These are phyloP conservation scores for Acromyrmex echinatior DNA, from an alignment of 1,140 invertebrate genomes.

Conservation along the genomic window DNA sequence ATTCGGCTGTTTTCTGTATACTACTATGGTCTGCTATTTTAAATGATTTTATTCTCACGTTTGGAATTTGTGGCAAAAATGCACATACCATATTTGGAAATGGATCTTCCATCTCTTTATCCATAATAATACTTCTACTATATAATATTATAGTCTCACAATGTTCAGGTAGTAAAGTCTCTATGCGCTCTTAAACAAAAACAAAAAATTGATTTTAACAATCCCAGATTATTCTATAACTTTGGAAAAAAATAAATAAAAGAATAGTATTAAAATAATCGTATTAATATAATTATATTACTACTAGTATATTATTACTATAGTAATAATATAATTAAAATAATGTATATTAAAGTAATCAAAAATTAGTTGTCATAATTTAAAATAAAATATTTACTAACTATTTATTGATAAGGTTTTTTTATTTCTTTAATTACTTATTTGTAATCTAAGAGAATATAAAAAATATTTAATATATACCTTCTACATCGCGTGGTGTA, in stretches of 20 bases:
- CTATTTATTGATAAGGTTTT: background rate
- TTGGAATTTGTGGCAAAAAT: conserved; percentile 78
- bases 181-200: conserved; percentile 68
- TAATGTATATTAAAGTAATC: background rate
- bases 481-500: background rate
- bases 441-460: background rate
- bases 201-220: background rate
- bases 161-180: conserved; percentile 66
- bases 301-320: too few species aligned
- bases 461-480: conserved; percentile 19
- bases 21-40: background rate
- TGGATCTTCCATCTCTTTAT: conserved; percentile 68
- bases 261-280: background rate
- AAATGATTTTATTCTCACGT: conserved; percentile 69
- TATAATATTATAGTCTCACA: conserved; percentile 60
- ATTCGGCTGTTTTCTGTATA: background rate
- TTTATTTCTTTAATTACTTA: background rate
- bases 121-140: conserved; percentile 59
- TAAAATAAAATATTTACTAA: background rate
- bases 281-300: too few species aligned
- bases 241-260: background rate
- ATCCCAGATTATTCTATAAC: background rate
- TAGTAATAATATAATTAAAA: too few species aligned
- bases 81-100: conserved; percentile 48
- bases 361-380: background rate